phyloP scores from a whole-genome alignment of 2,888 invertebrate genomes.

The Neria commutata region DNA sequence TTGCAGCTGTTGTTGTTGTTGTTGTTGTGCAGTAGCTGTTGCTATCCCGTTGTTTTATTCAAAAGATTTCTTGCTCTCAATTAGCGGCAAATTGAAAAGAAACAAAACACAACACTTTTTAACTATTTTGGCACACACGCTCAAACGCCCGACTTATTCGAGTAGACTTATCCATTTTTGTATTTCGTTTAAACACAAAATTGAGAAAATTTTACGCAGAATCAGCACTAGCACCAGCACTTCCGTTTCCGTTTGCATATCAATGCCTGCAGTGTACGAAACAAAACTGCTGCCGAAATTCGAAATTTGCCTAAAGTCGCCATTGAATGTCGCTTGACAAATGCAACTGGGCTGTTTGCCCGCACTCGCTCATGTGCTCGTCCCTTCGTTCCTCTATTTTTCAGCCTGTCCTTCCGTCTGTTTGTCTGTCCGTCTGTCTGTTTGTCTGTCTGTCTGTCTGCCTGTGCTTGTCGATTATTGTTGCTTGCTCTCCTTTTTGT shows the following conservation, averaged over 20 bases:
- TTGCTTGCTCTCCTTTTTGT: neutral
- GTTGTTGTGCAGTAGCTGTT: neutral
- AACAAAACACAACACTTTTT: too few species aligned
- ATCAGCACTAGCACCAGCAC: conserved; percentile 21
- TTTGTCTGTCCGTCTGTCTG: neutral
- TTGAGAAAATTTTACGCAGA: neutral
- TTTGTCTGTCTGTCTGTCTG: neutral
- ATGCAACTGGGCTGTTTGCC: conserved; percentile 3
- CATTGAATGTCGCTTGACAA: conserved; percentile 2
- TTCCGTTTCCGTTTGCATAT: conserved; percentile 48
- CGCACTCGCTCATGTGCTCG: neutral
- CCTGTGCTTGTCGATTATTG: neutral
- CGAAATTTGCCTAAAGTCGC: conserved; percentile 9
- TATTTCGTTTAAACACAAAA: too few species aligned
- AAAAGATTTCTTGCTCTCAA: neutral
- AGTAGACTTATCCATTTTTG: too few species aligned
- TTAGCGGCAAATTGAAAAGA: too few species aligned
- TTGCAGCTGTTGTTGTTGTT: conserved; percentile 11
- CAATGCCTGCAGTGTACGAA: conserved; percentile 40
- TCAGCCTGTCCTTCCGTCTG: neutral
- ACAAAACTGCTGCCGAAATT: conserved; percentile 40
- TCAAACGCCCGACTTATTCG: too few species aligned
- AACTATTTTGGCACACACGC: too few species aligned
- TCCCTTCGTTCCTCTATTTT: neutral
- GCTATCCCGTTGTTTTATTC: neutral